Evolutionary conservation across 2,797 vertebrate species (phyloP), one percentile per base, ranked within the genome.

Genomic region (Sebastes reedi): DNA sequence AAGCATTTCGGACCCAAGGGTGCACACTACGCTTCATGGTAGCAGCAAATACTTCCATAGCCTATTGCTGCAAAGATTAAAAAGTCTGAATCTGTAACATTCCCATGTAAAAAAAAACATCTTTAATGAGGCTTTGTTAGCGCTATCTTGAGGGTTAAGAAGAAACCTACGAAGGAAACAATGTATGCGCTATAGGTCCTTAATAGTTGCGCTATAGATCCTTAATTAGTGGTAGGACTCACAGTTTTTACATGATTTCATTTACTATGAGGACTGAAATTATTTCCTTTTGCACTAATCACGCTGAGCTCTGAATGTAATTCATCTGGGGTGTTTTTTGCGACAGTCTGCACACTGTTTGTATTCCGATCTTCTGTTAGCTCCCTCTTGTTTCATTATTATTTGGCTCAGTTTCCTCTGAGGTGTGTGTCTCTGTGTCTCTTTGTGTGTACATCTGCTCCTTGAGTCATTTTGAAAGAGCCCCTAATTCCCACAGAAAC

Each of bases 151-250:
- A 78, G 72, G 72, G 60, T 70, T 72, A 29, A 64, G 25, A 80
- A 46, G n/a, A 74, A 61, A 22, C 68, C 24, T 56, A 69, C 20
- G 67, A 77, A 75, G 55, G 66, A 66, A 78, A 68, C 29, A 66
- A 74, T 80, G 18, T 2, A 3, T 85, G 42, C 22, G 65, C 42
- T 42, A 10, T 8, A 7, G 2, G 30, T 74, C 72, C 32, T 68
- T 87, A 85, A 92, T 90, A n/a, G n/a, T n/a, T n/a, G n/a, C n/a
- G n/a, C n/a, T n/a, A n/a, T n/a, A n/a, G n/a, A 27, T 74, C 72
- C 32, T 67, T 87, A 85, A 92, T 90, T 87, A 87, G 77, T 67
- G 61, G 72, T 60, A 67, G 34, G 16, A 78, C 32, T 82, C 64
- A 22, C n/a, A 62, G 20, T 54, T 29, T 70, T 12, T 16, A 13